Base-by-base conservation (phyloP, 2,113 vertebrate species). In the Dinomys branickii region DNA sequence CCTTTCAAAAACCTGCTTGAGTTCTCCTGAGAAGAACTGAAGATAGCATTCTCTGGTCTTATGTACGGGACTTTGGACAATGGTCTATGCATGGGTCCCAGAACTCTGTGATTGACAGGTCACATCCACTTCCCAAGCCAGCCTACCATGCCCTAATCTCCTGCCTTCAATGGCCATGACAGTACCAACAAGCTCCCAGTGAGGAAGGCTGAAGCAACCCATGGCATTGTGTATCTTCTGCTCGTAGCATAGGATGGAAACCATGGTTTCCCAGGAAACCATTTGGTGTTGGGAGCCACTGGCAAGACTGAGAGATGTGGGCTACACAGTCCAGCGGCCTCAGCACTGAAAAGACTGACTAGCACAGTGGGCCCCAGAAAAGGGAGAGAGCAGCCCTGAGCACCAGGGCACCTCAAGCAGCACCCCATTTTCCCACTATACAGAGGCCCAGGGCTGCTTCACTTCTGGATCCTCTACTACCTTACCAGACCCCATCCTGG, bases 301-400 rank as follows among this genome's bases (percentile, higher is more conserved):
- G 97, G 99, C 99, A 65, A 99, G 99, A 33, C 98, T 99, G 98
- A 99, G 99, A 54, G 99, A 99, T 33, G 98, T 99, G 26, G 99
- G 98, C n/a, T 99, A 99, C 98, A 99, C 98, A 44, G 99, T 99
- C 47, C 99, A 99, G 99, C 97, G 99, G 99, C 90, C 99, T 99
- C 63, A 99, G 98, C 87, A 98, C 99, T 97, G 99, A 99, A 96
- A 24, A 73, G 24, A 28, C 41, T 1, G 6, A 28, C 38, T 14
- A 44, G 97, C 99, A 99, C 97, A 99, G 98, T 56, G 99, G 98
- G 98, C 99, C 99, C 92, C 94, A 38, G 26, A 56, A 97, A 63
- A 99, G 98, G 98, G 99, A 99, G 71, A 94, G 99, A 97, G 97
- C 99, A 99, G 98, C 97, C 98, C 35, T 44, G 35, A 14, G 96